A percentile compares a stretch with the other conserved stretches of the same genome.
Evolutionary conservation across 1,140 invertebrate species (phyloP).

Genomic region (Cyclargus thomasi): DNA sequence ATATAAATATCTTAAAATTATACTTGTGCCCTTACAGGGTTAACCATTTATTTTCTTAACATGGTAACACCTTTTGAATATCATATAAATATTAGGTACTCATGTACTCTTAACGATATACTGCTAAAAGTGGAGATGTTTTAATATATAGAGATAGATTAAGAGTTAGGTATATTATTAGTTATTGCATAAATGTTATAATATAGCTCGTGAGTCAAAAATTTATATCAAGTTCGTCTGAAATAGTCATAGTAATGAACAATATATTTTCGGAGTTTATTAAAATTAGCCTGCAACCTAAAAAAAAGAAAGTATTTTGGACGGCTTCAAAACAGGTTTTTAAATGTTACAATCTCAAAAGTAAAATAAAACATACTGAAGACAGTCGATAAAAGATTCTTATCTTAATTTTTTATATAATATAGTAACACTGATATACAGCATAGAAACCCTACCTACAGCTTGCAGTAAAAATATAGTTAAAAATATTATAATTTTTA

Average conservation of each 20-base stretch:
- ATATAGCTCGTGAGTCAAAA: not conserved
- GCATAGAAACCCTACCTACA: too few species aligned
- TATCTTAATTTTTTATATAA: too few species aligned
- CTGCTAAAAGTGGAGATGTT: not conserved
- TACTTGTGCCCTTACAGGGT: constrained; percentile 14
- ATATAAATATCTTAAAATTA: not conserved
- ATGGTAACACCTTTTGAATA: constrained; percentile 10
- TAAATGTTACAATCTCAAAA: not conserved
- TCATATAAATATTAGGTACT: constrained; percentile 1
- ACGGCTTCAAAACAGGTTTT: constrained; percentile 10
- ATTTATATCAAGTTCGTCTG: not conserved
- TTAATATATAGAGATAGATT: not conserved
- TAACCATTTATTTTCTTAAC: constrained; percentile 8
- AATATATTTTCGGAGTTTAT: not conserved
- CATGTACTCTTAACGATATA: not conserved
- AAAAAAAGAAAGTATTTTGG: not conserved
- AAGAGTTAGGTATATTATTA: not conserved
- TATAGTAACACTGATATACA: too few species aligned
- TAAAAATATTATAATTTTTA: too few species aligned
- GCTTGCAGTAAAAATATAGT: too few species aligned
- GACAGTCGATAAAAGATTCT: too few species aligned
- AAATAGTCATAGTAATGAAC: too few species aligned
- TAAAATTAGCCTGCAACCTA: not conserved
- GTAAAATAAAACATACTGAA: not conserved
- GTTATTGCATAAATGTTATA: not conserved